Evolutionary conservation across 37 sponge, comb jelly and placozoan species (phyloP).

Genomic region (Chondrilla cf. caribensis): DNA sequence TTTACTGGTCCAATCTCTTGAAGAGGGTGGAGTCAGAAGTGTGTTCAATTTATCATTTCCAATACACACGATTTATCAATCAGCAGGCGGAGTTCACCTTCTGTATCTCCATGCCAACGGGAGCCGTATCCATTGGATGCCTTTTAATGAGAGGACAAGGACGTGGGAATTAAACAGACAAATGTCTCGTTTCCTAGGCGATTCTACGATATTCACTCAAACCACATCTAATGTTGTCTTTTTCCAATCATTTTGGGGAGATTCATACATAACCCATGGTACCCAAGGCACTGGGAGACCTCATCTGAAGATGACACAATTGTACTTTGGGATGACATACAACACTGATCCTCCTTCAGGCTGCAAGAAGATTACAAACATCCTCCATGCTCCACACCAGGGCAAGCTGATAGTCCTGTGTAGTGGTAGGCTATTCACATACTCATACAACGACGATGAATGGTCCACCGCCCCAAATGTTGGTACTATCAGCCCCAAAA

Average conservation of each 20-base stretch:
- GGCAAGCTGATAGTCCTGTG: background rate
- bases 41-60: too few species aligned
- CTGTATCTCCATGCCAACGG: too few species aligned
- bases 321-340: background rate
- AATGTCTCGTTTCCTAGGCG: too few species aligned
- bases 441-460: background rate
- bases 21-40: too few species aligned
- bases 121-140: too few species aligned
- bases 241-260: background rate
- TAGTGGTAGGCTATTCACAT: background rate
- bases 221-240: background rate
- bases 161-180: too few species aligned
- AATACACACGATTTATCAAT: too few species aligned
- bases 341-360: background rate
- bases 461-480: background rate
- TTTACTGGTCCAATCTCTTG: too few species aligned
- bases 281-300: too few species aligned
- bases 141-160: too few species aligned
- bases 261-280: background rate
- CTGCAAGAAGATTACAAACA: background rate
- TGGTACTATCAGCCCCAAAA: too few species aligned
- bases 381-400: background rate
- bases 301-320: background rate
- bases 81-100: too few species aligned
- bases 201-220: background rate